Conservation (phyloP, 2,113 vertebrate genomes). For the Sapayoa aenigma region DNA sequence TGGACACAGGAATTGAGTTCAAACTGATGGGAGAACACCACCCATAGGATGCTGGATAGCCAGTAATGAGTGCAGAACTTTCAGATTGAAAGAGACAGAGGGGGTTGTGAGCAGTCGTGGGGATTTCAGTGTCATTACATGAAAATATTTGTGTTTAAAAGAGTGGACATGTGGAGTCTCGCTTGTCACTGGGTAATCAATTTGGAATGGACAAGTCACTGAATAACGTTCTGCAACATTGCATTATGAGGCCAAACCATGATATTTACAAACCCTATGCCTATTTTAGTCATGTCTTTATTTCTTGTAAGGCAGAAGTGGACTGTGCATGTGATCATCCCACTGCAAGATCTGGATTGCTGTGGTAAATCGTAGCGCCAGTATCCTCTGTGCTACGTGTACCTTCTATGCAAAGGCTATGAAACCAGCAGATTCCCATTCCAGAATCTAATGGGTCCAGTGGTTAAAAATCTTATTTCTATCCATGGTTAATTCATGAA, state of each 20-base stretch:
- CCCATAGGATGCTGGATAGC: not conserved
- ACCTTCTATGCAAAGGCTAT: not conserved
- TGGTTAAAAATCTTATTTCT: not conserved
- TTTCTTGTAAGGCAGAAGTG: not conserved
- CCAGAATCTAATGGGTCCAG: not conserved
- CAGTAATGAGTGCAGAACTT: not conserved
- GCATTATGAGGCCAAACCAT: not conserved
- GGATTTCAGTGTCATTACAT: not conserved
- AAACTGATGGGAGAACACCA: not conserved
- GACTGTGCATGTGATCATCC: not conserved
- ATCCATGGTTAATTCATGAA: not conserved
- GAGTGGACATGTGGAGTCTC: not conserved
- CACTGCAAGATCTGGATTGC: not conserved
- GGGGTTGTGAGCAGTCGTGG: not conserved
- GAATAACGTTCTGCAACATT: not conserved
- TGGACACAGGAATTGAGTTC: not conserved
- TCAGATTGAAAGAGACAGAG: not conserved
- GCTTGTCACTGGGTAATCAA: not conserved
- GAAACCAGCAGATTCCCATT: not conserved
- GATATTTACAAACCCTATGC: not conserved
- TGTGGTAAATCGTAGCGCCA: not conserved
- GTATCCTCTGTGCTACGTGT: not conserved
- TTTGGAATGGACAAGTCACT: not conserved
- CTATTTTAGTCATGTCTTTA: not conserved
- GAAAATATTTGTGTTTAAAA: not conserved